Conservation (phyloP, 2,888 invertebrate species). For the Podabrus alpinus region DNA sequence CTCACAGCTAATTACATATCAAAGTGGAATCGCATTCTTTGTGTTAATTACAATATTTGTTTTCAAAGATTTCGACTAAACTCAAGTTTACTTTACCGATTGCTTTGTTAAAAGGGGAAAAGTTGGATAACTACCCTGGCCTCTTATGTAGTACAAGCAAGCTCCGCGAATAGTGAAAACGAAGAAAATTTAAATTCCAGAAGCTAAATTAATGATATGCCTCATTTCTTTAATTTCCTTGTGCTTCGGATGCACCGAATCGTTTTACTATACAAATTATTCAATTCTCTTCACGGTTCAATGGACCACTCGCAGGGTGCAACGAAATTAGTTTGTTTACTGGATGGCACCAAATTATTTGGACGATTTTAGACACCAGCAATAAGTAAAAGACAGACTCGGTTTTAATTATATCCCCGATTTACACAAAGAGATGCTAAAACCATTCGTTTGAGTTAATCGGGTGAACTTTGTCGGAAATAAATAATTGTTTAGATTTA, state of each 20-base stretch:
- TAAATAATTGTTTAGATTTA: constrained; percentile 53
- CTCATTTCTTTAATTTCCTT: constrained; percentile 42
- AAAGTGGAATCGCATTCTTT: constrained; percentile 50
- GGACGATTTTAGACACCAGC: constrained; percentile 10
- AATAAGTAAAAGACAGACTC: constrained; percentile 23
- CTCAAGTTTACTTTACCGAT: constrained; percentile 25
- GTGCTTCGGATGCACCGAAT: constrained; percentile 18
- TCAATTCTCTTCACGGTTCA: constrained; percentile 33
- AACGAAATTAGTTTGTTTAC: constrained; percentile 23
- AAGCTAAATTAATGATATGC: constrained; percentile 35
- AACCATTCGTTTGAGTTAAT: constrained; percentile 44
- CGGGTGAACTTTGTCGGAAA: constrained; percentile 49
- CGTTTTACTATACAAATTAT: constrained; percentile 29
- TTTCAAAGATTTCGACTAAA: constrained; percentile 44
- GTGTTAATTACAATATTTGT: constrained; percentile 51
- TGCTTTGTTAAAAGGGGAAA: constrained; percentile 23
- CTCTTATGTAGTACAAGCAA: background rate
- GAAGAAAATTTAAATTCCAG: background rate
- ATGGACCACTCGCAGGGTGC: constrained; percentile 8
- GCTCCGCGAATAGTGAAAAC: background rate
- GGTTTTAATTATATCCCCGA: constrained; percentile 50
- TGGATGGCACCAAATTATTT: constrained; percentile 10
- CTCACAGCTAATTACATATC: constrained; percentile 50
- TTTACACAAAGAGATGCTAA: constrained; percentile 49
- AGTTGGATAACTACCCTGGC: constrained; percentile 13